A percentile compares a stretch with the other conserved stretches of the same genome.
phyloP scores from a whole-genome alignment of 2,888 invertebrate species.

The Dicycla oo region DNA sequence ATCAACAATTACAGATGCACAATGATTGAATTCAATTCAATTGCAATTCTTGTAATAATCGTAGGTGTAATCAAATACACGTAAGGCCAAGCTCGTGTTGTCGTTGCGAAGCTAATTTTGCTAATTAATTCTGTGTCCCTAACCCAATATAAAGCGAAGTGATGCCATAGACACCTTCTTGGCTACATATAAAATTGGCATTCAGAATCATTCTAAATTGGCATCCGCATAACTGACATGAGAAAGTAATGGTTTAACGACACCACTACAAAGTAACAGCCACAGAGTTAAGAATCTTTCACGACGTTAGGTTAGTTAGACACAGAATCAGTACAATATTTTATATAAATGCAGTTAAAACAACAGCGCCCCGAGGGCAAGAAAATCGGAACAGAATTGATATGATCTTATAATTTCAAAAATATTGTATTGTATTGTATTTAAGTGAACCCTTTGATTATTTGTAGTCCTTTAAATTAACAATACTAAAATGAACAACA shows the following conservation, averaged over 20 bases:
- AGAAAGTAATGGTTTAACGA: not conserved
- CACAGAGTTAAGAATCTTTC: not conserved
- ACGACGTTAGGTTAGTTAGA: not conserved
- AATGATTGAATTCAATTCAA: constrained; percentile 71
- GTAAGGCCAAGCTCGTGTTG: constrained; percentile 63
- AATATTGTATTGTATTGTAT: too few relatives aligned
- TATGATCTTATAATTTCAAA: too few relatives aligned
- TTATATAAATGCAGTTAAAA: not conserved
- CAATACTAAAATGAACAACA: too few relatives aligned
- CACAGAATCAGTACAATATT: not conserved
- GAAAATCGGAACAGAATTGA: not conserved
- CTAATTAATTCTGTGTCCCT: constrained; percentile 65
- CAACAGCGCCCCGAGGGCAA: not conserved
- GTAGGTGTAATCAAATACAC: constrained; percentile 68
- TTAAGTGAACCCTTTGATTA: too few relatives aligned
- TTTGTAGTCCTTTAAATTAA: too few relatives aligned
- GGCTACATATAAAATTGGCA: constrained; percentile 28
- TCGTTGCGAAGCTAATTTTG: constrained; percentile 56
- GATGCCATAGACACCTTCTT: constrained; percentile 40
- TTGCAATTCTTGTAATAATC: constrained; percentile 69
- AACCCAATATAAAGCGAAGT: constrained; percentile 54
- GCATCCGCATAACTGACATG: not conserved
- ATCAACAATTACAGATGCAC: constrained; percentile 69
- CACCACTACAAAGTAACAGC: not conserved
- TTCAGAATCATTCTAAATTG: constrained; percentile 26